Evolutionary conservation across 2,113 vertebrate species (phyloP), one percentile per base, ranked within the genome.

Genomic region (Illadopsis cleaveri): DNA sequence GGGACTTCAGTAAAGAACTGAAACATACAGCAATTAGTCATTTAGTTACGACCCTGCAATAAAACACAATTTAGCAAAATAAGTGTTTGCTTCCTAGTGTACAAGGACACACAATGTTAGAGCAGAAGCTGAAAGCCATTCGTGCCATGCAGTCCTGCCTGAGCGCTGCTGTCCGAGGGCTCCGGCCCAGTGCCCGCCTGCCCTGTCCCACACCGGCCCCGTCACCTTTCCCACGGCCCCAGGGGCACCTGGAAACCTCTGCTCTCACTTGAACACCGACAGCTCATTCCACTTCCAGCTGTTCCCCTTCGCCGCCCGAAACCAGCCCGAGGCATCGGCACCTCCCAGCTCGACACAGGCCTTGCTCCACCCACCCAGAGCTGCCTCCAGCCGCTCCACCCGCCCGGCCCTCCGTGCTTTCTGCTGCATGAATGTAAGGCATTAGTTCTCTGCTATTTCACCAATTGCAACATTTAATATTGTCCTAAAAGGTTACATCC

Each of bases 61-160:
- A 86, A 79, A 96, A 96, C 89, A 94, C 86, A 47, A 77, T 47
- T 88, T 73, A 95, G 93, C 92, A 95, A 75, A 95, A 62, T 90
- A 94, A 66, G 96, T 68, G 60, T 96, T 70, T 56, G 95, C 89
- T 91, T 53, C 54, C 94, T 97, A 95, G 92, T 69, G 96, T 89
- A 70, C 95, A 96, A 97, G 90, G 94, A 94, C 94, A 92, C 78
- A 96, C 82, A 96, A 88, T 91, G 95, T 94, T 91, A 97, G 73
- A 83, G 95, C 72, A 97, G 82, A 97, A 98, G 96, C 97, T 86
- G 68, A 82, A 97, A 97, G 98, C 94, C 82, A 60, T 86, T 94
- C 54, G 94, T 85, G 97, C 96, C 98, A 98, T 98, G 98, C 98
- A 98, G 97, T 97, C 97, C 92, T 96, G 97, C 53, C 84, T 31